These are phyloP conservation scores for Cecropterus lyciades DNA, from an alignment of 1,140 invertebrate species.

Conservation along the genomic window DNA sequence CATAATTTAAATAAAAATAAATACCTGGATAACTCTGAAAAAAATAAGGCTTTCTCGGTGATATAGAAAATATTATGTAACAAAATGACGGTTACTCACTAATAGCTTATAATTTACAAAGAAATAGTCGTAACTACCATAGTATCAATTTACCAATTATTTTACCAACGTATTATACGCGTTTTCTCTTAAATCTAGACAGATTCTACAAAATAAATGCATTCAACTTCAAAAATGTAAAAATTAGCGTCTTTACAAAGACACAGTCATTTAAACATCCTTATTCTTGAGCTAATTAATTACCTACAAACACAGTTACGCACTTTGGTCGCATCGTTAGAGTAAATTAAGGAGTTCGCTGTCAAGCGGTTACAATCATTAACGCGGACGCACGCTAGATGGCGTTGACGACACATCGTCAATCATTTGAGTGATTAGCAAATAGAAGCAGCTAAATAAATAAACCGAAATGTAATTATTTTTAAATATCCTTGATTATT, in stretches of 20 bases:
- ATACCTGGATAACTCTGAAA: no score
- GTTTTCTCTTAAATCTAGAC: no score
- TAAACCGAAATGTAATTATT: no score
- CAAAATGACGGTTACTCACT: no score
- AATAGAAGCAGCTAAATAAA: background rate
- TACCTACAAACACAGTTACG: background rate
- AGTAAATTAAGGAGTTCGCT: slow-evolving; percentile 1
- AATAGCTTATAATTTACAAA: no score
- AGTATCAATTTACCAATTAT: no score
- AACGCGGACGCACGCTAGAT: background rate
- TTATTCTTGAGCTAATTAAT: slow-evolving; percentile 1
- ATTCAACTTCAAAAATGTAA: background rate
- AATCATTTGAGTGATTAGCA: background rate
- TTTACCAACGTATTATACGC: no score
- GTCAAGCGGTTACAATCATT: background rate
- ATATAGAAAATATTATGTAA: no score
- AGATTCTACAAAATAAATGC: background rate
- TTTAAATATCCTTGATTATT: no score
- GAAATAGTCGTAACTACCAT: no score
- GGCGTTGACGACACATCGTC: background rate
- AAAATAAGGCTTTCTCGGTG: no score
- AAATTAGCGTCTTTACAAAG: background rate
- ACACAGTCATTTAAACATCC: background rate
- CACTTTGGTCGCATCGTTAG: background rate
- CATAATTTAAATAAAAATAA: no score